Evolutionary conservation across 2,888 invertebrate species (phyloP).

Genomic region (Torymus auratus): DNA sequence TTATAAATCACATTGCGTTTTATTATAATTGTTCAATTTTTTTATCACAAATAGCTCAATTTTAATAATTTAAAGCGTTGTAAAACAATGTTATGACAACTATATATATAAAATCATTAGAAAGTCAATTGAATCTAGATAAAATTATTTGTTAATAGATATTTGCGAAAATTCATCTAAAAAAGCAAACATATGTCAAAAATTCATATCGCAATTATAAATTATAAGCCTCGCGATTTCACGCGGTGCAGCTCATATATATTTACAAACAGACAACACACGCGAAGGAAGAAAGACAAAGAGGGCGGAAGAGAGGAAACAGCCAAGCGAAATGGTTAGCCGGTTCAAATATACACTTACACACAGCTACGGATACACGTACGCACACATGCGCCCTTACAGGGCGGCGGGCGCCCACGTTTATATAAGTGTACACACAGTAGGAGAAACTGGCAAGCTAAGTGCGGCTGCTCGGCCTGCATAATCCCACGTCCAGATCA

Average conservation of each 20-base stretch:
- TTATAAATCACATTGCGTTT: too few relatives aligned
- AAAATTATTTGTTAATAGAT: too few relatives aligned
- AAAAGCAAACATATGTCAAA: too few relatives aligned
- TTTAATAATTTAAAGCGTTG: too few relatives aligned
- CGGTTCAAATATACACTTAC: not conserved
- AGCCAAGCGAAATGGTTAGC: not conserved
- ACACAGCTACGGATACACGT: not conserved
- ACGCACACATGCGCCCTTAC: not conserved
- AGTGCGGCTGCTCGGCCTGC: conserved; percentile 58
- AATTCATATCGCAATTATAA: too few relatives aligned
- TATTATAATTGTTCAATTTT: too few relatives aligned
- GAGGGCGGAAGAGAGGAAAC: not conserved
- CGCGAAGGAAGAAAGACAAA: not conserved
- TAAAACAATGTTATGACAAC: too few relatives aligned
- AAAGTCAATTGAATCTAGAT: too few relatives aligned
- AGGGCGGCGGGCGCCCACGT: not conserved
- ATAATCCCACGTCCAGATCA: conserved; percentile 73
- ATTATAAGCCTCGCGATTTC: not conserved
- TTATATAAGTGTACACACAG: not conserved
- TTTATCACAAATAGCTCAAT: too few relatives aligned
- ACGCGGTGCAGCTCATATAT: not conserved
- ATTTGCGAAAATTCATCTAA: too few relatives aligned
- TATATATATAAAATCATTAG: too few relatives aligned
- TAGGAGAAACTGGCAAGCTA: conserved; percentile 40
- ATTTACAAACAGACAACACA: not conserved